These are phyloP conservation scores for Amblyornis subalaris DNA, from an alignment of 2,113 vertebrate species.

Conservation along the genomic window DNA sequence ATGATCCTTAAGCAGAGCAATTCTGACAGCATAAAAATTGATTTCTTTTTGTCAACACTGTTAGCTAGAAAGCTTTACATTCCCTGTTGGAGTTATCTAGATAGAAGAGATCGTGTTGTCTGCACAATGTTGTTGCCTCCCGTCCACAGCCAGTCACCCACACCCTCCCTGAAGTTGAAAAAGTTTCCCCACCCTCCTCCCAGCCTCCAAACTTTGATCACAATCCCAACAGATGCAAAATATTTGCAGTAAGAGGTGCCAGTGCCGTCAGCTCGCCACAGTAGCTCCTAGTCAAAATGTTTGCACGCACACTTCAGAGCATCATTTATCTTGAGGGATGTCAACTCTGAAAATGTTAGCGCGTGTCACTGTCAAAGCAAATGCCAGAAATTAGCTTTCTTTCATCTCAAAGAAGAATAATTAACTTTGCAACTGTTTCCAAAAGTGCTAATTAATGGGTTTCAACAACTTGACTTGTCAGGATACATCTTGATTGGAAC, in stretches of 20 bases:
- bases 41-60: not conserved
- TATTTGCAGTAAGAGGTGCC: constrained; percentile 26
- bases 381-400: constrained; percentile 82
- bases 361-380: constrained; percentile 77
- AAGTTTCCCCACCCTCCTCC: not conserved
- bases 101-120: not conserved
- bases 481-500: constrained; percentile 66
- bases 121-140: not conserved
- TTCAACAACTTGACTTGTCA: constrained; percentile 81
- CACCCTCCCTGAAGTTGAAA: not conserved
- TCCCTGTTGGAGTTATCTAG: not conserved
- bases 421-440: constrained; percentile 83
- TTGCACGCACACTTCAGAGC: constrained; percentile 64
- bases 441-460: constrained; percentile 84
- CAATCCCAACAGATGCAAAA: constrained; percentile 24
- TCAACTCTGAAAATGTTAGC: constrained; percentile 80
- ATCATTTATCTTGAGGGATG: constrained; percentile 80
- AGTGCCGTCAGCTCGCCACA: not conserved
- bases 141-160: not conserved
- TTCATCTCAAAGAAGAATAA: constrained; percentile 79
- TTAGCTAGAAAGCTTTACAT: not conserved
- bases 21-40: not conserved
- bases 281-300: constrained; percentile 67
- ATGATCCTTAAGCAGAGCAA: not conserved
- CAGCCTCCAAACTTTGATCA: constrained; percentile 8